Conservation (phyloP, 2,797 vertebrate species). For the Heliangelus exortis region DNA sequence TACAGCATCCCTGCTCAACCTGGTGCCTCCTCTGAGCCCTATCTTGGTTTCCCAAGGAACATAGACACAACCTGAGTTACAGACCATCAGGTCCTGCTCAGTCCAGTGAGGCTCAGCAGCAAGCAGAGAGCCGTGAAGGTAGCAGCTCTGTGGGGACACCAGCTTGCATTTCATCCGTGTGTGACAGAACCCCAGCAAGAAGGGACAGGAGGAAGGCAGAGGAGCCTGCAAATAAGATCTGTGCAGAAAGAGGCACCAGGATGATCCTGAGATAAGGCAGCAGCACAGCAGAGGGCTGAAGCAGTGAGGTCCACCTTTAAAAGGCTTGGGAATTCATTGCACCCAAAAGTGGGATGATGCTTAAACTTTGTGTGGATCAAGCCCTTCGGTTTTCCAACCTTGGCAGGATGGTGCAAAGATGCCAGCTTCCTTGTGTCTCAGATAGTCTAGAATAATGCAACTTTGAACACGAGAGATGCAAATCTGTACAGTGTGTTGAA, state of each 20-base stretch:
- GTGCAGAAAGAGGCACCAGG: not conserved
- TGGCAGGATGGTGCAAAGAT: not conserved
- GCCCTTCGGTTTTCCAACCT: not conserved
- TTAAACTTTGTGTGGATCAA: not conserved
- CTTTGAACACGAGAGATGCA: not conserved
- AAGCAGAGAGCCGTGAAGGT: not conserved
- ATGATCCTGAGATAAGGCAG: not conserved
- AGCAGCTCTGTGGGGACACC: not conserved
- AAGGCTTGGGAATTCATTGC: not conserved
- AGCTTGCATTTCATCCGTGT: not conserved
- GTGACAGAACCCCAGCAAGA: not conserved
- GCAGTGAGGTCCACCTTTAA: not conserved
- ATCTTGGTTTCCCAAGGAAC: not conserved
- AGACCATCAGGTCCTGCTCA: not conserved
- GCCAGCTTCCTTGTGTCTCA: not conserved
- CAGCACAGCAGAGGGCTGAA: not conserved
- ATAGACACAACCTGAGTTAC: rapidly evolving
- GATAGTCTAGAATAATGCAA: not conserved
- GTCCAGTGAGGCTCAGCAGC: rapidly evolving
- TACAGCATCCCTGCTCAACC: not conserved
- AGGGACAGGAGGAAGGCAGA: not conserved
- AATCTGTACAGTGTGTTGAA: not conserved
- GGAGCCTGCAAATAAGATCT: not conserved
- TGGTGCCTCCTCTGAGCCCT: rapidly evolving
- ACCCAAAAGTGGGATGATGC: not conserved